Percentiles rank a stretch among this genome's conserved stretches.
Evolutionary conservation across 2,797 vertebrate genomes (phyloP).

Genomic region (Urophycis tenuis): DNA sequence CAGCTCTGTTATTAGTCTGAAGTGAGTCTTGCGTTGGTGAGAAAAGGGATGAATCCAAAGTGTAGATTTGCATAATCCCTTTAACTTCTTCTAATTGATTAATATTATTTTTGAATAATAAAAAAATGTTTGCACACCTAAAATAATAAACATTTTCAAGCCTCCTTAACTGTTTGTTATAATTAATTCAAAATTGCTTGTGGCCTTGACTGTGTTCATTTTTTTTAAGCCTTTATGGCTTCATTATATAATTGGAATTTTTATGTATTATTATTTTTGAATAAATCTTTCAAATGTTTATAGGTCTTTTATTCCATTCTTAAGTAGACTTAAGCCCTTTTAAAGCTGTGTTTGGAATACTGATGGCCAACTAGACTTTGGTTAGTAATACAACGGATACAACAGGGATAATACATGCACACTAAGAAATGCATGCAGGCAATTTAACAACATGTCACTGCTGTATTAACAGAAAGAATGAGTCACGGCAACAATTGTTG

Average conservation of each 20-base stretch:
- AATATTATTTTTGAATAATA: constrained; percentile 47
- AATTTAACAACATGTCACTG: background rate
- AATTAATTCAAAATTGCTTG: constrained; percentile 22
- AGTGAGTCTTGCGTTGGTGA: constrained; percentile 24
- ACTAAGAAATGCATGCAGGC: background rate
- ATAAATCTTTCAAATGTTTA: background rate
- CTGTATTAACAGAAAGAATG: background rate
- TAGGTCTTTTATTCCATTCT: background rate
- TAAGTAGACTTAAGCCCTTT: background rate
- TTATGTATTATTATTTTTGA: background rate
- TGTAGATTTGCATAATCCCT: constrained; percentile 41
- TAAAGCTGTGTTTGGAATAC: background rate
- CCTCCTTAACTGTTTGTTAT: constrained; percentile 38
- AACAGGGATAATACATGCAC: background rate
- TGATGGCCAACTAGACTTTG: background rate
- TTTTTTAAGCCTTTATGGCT: background rate
- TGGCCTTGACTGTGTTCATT: background rate
- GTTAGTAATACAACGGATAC: background rate
- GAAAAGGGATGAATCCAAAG: constrained; percentile 22
- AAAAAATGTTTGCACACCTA: constrained; percentile 56
- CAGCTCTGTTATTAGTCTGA: constrained; percentile 15
- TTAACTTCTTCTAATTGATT: constrained; percentile 37
- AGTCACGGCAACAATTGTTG: background rate
- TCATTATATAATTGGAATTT: background rate
- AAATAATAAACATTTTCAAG: constrained; percentile 60